A percentile compares a stretch with the other conserved stretches of the same genome.
Evolutionary conservation across 2,888 invertebrate genomes (phyloP).

Genomic region (Agrochola lota): DNA sequence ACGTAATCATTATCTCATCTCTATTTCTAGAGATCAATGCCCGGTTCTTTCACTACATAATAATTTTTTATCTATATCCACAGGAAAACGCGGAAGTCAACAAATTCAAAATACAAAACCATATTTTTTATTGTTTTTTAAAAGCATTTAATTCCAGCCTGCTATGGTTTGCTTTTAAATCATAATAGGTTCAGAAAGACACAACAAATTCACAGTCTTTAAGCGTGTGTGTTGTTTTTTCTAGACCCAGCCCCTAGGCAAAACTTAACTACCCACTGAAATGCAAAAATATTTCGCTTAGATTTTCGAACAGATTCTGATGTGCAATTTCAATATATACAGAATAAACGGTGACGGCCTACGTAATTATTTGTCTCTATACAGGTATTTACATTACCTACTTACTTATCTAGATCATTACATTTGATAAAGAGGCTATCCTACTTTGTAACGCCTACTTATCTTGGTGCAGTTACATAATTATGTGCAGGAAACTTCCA

Average conservation of each 20-base stretch:
- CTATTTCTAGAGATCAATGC: slow-evolving; percentile 34
- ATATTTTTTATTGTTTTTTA: not conserved
- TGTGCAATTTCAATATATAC: not conserved
- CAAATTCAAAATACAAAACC: not conserved
- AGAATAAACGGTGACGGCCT: slow-evolving; percentile 4
- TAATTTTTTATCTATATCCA: not conserved
- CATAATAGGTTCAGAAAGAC: not conserved
- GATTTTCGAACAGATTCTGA: not conserved
- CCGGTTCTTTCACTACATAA: not conserved
- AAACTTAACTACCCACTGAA: not conserved
- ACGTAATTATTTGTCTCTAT: slow-evolving; percentile 11
- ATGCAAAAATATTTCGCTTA: not conserved
- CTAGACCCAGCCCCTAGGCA: not conserved
- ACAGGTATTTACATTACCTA: slow-evolving; percentile 30
- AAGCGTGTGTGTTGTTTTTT: not conserved
- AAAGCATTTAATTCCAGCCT: not conserved
- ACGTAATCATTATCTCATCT: not conserved
- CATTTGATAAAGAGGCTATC: slow-evolving; percentile 37
- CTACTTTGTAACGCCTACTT: slow-evolving; percentile 34
- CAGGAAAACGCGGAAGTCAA: slow-evolving; percentile 18
- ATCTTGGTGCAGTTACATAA: slow-evolving; percentile 47
- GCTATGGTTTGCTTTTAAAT: not conserved
- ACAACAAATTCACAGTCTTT: too few species aligned
- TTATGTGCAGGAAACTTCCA: slow-evolving; percentile 51
- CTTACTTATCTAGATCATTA: slow-evolving; percentile 40